These are phyloP conservation scores for Aphrocallistes beatrix DNA, from an alignment of 37 sponge, comb jelly and placozoan species.

Conservation along the genomic window DNA sequence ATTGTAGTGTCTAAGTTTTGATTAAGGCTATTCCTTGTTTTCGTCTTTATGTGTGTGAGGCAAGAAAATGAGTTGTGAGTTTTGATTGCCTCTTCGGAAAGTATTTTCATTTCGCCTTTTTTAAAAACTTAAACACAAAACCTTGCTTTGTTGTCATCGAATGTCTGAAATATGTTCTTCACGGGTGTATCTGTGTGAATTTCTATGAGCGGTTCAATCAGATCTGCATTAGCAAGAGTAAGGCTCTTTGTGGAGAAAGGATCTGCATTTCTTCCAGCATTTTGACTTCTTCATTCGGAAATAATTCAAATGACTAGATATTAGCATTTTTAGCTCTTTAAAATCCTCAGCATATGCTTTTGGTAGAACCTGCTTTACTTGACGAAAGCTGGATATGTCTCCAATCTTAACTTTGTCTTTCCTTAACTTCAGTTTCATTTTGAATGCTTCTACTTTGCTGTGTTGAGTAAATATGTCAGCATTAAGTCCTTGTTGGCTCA, in stretches of 20 bases:
- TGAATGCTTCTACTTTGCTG: neutral
- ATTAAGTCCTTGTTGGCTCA: conserved; percentile 10
- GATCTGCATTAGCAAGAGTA: neutral
- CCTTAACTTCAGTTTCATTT: conserved; percentile 9
- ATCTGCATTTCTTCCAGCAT: neutral
- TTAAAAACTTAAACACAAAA: neutral
- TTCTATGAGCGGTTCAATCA: neutral
- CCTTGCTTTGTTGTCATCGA: neutral
- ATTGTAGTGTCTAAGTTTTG: conserved; percentile 8
- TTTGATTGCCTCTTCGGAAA: conserved; percentile 11
- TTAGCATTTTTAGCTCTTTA: neutral
- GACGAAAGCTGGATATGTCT: neutral
- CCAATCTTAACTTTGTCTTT: conserved; percentile 10
- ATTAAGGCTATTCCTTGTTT: neutral
- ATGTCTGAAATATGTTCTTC: conserved; percentile 9
- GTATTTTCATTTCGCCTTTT: neutral
- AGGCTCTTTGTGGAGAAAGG: neutral
- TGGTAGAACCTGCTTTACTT: neutral
- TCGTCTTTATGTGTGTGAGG: conserved; percentile 16
- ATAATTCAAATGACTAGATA: neutral
- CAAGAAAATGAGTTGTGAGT: neutral
- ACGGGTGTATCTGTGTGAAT: neutral
- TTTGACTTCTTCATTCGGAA: neutral
- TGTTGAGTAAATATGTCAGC: conserved; percentile 14
- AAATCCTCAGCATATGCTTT: neutral